Evolutionary conservation across 2,113 vertebrate genomes (phyloP).

Genomic region (Mesoclemmys tuberculata): DNA sequence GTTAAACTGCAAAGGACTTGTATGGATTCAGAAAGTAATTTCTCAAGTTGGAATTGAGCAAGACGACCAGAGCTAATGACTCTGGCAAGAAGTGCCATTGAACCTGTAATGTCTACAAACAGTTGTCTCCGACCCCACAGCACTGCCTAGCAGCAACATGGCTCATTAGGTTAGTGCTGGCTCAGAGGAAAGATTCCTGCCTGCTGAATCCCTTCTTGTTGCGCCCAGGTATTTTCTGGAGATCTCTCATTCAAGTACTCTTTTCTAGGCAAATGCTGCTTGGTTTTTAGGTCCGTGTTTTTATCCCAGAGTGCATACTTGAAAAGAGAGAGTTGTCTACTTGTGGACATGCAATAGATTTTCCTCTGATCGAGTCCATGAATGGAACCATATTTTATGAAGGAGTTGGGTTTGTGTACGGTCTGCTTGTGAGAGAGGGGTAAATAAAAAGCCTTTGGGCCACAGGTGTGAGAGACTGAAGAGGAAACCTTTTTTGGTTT

Average conservation of each 20-base stretch:
- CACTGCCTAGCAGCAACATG: neutral
- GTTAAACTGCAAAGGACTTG: neutral
- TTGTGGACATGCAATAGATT: neutral
- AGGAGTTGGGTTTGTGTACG: neutral
- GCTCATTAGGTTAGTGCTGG: neutral
- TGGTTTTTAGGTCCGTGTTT: neutral
- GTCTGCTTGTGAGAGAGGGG: neutral
- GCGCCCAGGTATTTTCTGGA: neutral
- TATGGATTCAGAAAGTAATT: neutral
- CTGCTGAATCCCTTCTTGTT: neutral
- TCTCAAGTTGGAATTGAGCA: neutral
- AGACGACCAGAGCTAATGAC: neutral
- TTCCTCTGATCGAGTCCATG: neutral
- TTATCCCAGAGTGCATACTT: neutral
- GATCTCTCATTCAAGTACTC: neutral
- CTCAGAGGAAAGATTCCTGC: neutral
- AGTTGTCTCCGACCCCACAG: neutral
- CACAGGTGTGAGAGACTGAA: fast-evolving
- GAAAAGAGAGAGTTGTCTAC: neutral
- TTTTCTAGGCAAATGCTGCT: neutral
- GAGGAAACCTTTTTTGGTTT: neutral
- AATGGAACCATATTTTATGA: neutral
- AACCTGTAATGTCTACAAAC: neutral
- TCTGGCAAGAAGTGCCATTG: neutral
- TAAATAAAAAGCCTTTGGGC: neutral